Base-by-base conservation (phyloP, 2,888 invertebrate species). In the Bombyx huttoni region DNA sequence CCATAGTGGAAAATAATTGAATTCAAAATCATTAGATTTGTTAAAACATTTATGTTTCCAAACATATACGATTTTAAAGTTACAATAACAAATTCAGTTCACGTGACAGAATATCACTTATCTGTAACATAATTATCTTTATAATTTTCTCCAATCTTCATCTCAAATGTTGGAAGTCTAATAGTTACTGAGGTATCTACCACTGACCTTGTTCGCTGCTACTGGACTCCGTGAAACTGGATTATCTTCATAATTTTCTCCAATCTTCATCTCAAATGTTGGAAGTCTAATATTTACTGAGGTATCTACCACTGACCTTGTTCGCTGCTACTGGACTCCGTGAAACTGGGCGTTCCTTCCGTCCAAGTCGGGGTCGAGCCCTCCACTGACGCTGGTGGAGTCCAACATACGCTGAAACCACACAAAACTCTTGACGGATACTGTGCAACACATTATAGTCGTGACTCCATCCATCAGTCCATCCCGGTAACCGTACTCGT, bases 281-380 rank as follows among this genome's bases (percentile, higher is more conserved):
- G 24, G 5, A 24, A 24, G 24, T 24, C 24, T 24, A n/a, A n/a
- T n/a, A n/a, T n/a, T n/a, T n/a, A n/a, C n/a, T 24, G 24, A 24
- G 3, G 24, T 5, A 24, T 24, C 3, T 24, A 8, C 7, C 13
- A 10, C 50, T 46, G 61, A 81, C 94, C 94, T 89, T 94, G 93
- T 85, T 96, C 96, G 88, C 96, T 96, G 86, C 97, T 96, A 85
- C 98, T 98, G 68, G 98, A 98, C 82, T 98, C 97, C 46, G 98
- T 98, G 88, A 97, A 98, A 78, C 97, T 97, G 56, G 98, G 98
- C 63, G 98, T 98, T 69, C 98, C 98, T 89, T 98, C 98, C 49
- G 98, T 98, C 96, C 98, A 98, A 48, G 98, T 98, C n/a, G 98
- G 98, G 46, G 98, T 98, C 8, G 95, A 95, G 47, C 96, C 96